Conservation (phyloP, 2,113 vertebrate genomes). For the Oncorhynchus masou region DNA sequence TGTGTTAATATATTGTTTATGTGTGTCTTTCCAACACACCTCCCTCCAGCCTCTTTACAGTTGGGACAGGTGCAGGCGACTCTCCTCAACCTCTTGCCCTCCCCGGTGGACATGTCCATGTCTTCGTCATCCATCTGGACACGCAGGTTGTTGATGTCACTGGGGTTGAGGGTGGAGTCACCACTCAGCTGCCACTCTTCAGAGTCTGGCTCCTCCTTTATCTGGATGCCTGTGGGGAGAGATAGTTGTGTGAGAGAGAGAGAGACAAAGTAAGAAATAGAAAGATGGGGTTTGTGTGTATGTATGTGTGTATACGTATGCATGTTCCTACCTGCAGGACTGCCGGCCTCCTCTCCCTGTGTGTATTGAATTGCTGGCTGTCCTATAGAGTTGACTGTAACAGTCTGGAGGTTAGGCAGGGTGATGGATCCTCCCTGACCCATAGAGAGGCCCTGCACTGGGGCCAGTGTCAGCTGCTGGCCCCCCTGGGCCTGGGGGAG, state of each 20-base stretch:
- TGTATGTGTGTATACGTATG: not conserved
- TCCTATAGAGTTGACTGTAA: conserved; percentile 93
- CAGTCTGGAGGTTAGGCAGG: conserved; percentile 97
- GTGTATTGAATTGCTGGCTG: conserved; percentile 87
- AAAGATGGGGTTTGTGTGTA: not conserved
- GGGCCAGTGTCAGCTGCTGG: conserved; percentile 94
- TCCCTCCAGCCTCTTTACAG: conserved; percentile 97
- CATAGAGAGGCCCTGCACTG: conserved; percentile 93
- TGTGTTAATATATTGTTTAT: not conserved
- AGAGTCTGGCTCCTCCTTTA: conserved; percentile 97
- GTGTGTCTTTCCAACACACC: conserved; percentile 67
- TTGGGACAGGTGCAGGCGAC: conserved; percentile 99
- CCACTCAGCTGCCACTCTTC: conserved; percentile 94
- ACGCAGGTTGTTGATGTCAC: conserved; percentile 90
- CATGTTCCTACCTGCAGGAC: conserved; percentile 80
- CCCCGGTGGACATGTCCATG: conserved; percentile 84
- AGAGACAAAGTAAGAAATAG: not conserved
- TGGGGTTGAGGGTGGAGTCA: conserved; percentile 94
- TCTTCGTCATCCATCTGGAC: conserved; percentile 93
- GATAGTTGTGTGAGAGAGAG: no score
- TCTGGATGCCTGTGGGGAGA: conserved; percentile 84
- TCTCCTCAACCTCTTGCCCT: conserved; percentile 93
- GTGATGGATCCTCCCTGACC: conserved; percentile 87
- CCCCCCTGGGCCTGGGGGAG: conserved; percentile 80
- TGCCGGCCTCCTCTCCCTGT: conserved; percentile 70